A percentile compares a stretch with the other conserved stretches of the same genome.
phyloP scores from a whole-genome alignment of 2,797 vertebrate genomes.

The Telmatherina bonti region DNA sequence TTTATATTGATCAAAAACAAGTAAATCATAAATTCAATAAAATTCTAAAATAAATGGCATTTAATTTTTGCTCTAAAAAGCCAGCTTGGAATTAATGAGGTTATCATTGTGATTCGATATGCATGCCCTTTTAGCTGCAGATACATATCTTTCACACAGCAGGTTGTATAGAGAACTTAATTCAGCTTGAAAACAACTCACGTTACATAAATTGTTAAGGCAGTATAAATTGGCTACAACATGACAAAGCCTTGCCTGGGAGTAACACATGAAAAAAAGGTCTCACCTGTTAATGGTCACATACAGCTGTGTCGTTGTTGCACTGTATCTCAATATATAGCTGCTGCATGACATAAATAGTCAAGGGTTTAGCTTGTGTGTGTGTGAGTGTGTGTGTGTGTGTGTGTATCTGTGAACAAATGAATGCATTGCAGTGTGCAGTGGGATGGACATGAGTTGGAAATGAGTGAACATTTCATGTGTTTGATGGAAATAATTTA shows the following conservation, averaged over 20 bases:
- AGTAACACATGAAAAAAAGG: background rate
- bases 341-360: background rate
- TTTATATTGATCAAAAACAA: no score
- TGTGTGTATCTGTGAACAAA: no score
- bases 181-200: background rate
- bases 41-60: no score
- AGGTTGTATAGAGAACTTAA: background rate
- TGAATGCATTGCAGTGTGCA: background rate
- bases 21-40: no score
- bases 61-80: no score
- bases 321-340: background rate
- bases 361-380: background rate
- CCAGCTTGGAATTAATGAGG: no score
- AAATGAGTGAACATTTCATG: background rate
- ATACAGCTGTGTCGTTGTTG: no score
- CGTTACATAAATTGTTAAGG: background rate
- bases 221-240: background rate
- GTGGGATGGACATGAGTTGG: background rate
- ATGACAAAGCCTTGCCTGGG: background rate
- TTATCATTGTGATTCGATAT: no score
- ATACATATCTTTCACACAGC: no score
- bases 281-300: slow-evolving; percentile 3
- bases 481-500: background rate
- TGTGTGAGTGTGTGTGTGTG: background rate
- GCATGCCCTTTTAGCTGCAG: no score